Percentiles rank a stretch among this genome's conserved stretches.
phyloP scores from a whole-genome alignment of 2,888 invertebrate species.

The Plagodis pulveraria region DNA sequence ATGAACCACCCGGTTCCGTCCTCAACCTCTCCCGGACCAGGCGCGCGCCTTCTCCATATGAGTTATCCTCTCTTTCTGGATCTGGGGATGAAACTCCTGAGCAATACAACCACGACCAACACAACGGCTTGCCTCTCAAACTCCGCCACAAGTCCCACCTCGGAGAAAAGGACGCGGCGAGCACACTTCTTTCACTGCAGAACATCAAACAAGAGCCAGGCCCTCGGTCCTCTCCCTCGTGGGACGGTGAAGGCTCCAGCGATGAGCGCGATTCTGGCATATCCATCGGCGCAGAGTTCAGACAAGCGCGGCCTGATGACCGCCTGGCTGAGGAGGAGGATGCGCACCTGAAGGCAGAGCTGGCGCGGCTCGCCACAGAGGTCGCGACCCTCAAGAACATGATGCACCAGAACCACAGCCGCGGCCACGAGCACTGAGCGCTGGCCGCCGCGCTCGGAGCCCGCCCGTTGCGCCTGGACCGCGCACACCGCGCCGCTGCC shows the following conservation, averaged over 20 bases:
- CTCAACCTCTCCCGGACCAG: constrained; percentile 89
- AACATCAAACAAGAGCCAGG: constrained; percentile 95
- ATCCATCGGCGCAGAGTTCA: constrained; percentile 90
- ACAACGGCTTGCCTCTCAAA: constrained; percentile 94
- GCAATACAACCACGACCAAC: constrained; percentile 70
- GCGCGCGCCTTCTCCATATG: constrained; percentile 91
- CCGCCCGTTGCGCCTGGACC: constrained; percentile 39
- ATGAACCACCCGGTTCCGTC: constrained; percentile 87
- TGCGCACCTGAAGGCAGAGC: constrained; percentile 92
- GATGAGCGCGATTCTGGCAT: constrained; percentile 96
- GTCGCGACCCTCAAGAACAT: constrained; percentile 95
- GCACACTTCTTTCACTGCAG: constrained; percentile 92
- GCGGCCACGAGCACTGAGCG: constrained; percentile 79
- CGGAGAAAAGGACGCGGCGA: constrained; percentile 95
- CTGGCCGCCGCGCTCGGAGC: constrained; percentile 34
- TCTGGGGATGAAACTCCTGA: constrained; percentile 82
- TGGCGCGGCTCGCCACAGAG: constrained; percentile 95
- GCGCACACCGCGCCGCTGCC: constrained; percentile 37
- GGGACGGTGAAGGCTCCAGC: constrained; percentile 95
- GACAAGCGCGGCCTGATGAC: constrained; percentile 70
- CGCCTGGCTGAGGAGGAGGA: constrained; percentile 85
- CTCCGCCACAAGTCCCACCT: constrained; percentile 96
- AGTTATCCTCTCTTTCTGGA: constrained; percentile 90
- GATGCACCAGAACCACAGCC: constrained; percentile 87
- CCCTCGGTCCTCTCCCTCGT: constrained; percentile 91